A percentile compares a stretch with the other conserved stretches of the same genome.
phyloP scores from a whole-genome alignment of 2,113 vertebrate species.

The Trinectes maculatus region DNA sequence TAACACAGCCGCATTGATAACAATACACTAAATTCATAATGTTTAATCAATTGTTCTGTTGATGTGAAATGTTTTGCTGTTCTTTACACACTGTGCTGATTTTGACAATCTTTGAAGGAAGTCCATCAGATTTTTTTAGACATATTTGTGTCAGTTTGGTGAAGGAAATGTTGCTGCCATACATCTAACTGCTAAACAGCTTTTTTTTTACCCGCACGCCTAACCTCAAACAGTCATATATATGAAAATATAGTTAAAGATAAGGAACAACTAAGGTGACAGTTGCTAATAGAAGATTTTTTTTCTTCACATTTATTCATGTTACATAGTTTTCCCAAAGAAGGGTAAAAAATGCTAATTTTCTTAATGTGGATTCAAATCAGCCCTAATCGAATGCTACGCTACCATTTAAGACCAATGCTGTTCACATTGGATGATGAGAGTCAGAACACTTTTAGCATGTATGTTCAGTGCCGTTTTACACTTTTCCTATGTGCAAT shows the following conservation, averaged over 20 bases:
- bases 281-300: background rate
- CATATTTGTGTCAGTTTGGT: background rate
- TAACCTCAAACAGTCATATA: background rate
- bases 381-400: background rate
- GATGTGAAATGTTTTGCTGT: background rate
- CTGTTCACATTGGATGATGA: slow-evolving; percentile 37
- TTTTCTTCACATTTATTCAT: too few species aligned
- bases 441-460: slow-evolving; percentile 36
- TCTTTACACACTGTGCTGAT: background rate
- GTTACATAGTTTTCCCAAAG: too few species aligned
- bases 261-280: background rate
- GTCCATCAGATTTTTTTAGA: background rate
- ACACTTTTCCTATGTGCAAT: slow-evolving; percentile 78
- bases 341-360: background rate
- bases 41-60: background rate
- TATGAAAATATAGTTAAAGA: slow-evolving; percentile 3
- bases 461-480: slow-evolving; percentile 62
- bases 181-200: slow-evolving; percentile 8
- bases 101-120: slow-evolving; percentile 6
- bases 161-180: background rate
- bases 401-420: slow-evolving; percentile 28
- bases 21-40: slow-evolving; percentile 10
- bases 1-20: slow-evolving; percentile 9
- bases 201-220: slow-evolving; percentile 5
- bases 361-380: slow-evolving; percentile 19